Evolutionary conservation across 2,797 vertebrate species (phyloP).

Genomic region (Notolabrus celidotus): DNA sequence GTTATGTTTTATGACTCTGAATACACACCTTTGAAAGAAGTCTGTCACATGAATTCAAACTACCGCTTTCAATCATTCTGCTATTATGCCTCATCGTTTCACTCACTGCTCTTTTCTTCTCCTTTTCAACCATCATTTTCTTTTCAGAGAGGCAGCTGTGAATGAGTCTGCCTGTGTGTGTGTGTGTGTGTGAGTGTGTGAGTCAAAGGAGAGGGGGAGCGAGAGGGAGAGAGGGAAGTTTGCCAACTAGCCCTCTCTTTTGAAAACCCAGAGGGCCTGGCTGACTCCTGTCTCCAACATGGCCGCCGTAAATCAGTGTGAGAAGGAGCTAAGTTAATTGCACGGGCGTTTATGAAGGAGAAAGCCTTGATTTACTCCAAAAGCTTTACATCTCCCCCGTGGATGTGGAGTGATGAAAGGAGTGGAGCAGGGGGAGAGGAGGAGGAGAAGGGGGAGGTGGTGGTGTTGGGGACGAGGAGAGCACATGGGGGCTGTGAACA

Average conservation of each 20-base stretch:
- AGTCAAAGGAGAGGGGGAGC: slow-evolving; percentile 5
- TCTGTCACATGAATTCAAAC: slow-evolving; percentile 26
- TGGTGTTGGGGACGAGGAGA: slow-evolving; percentile 50
- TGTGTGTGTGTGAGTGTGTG: slow-evolving; percentile 11
- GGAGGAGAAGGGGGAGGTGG: slow-evolving; percentile 24
- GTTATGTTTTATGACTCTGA: slow-evolving; percentile 20
- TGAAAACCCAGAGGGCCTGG: slow-evolving; percentile 69
- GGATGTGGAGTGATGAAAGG: slow-evolving; percentile 72
- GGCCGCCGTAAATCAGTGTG: slow-evolving; percentile 73
- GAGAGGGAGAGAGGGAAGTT: slow-evolving; percentile 44
- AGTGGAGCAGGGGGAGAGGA: slow-evolving; percentile 41
- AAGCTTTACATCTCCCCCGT: slow-evolving; percentile 73
- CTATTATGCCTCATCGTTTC: slow-evolving; percentile 59
- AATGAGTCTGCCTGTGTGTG: slow-evolving; percentile 40
- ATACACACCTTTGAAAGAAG: slow-evolving; percentile 22
- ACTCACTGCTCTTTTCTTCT: slow-evolving; percentile 55
- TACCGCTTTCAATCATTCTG: slow-evolving; percentile 46
- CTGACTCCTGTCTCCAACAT: slow-evolving; percentile 71
- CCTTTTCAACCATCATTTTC: slow-evolving; percentile 61
- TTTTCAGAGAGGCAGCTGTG: slow-evolving; percentile 73
- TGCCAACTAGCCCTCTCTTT: slow-evolving; percentile 63
- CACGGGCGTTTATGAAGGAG: slow-evolving; percentile 75
- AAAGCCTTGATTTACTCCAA: slow-evolving; percentile 79
- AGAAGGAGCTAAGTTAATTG: slow-evolving; percentile 77
- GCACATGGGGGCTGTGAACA: slow-evolving; percentile 64